Evolutionary conservation across 2,888 invertebrate species (phyloP).

Genomic region (Ormia ochracea): DNA sequence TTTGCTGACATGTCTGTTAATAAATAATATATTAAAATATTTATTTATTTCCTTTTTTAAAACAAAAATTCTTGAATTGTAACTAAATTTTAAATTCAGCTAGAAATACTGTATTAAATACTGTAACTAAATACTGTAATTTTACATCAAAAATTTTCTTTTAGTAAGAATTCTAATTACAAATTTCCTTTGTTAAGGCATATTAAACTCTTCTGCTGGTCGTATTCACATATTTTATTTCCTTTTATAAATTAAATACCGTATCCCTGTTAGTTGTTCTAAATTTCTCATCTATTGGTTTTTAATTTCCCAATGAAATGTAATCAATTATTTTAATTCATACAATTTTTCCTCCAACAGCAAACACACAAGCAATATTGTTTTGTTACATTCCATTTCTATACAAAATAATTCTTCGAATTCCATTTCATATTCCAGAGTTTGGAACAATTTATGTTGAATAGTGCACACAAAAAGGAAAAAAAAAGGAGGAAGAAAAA

Average conservation of each 20-base stretch:
- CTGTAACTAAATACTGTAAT: too few species aligned
- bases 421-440: constrained; percentile 30
- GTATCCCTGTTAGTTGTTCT: not conserved
- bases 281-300: not conserved
- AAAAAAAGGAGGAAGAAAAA: not conserved
- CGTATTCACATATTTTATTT: not conserved
- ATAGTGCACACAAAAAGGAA: not conserved
- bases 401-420: not conserved
- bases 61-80: too few species aligned
- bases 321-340: not conserved
- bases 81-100: too few species aligned
- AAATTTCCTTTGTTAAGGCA: too few species aligned
- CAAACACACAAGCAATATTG: not conserved
- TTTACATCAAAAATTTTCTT: too few species aligned
- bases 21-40: too few species aligned
- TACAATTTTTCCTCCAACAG: not conserved
- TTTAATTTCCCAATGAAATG: not conserved
- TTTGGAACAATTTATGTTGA: constrained; percentile 33
- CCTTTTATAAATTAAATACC: not conserved
- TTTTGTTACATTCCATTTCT: not conserved
- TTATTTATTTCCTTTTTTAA: too few species aligned
- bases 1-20: too few species aligned
- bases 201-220: not conserved
- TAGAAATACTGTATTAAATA: too few species aligned
- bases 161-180: too few species aligned